These are phyloP conservation scores for Pao palembangensis DNA, from an alignment of 2,113 vertebrate genomes.

Conservation along the genomic window DNA sequence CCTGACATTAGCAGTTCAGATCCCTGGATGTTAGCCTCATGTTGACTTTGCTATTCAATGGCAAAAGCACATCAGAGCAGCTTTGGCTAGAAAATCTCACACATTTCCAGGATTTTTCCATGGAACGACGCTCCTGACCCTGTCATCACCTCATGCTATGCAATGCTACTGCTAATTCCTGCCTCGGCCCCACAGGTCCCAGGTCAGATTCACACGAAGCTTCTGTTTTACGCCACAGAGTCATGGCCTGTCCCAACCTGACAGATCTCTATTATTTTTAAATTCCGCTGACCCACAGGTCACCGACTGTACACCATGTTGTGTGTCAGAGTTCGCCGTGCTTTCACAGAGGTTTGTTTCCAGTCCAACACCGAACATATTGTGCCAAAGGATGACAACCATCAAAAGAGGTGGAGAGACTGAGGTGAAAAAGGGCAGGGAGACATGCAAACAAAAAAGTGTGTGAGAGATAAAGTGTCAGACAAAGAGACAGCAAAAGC, in stretches of 20 bases:
- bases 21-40: too few species aligned
- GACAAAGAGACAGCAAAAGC: slow-evolving; percentile 52
- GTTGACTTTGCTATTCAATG: too few species aligned
- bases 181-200: slow-evolving; percentile 10
- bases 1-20: too few species aligned
- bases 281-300: slow-evolving; percentile 38
- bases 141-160: slow-evolving; percentile 16
- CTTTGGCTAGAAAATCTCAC: slow-evolving; percentile 15
- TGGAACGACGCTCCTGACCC: slow-evolving; percentile 19
- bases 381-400: slow-evolving; percentile 54
- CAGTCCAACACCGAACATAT: slow-evolving; percentile 32
- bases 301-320: slow-evolving; percentile 45
- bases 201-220: slow-evolving; percentile 53
- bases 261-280: slow-evolving; percentile 20
- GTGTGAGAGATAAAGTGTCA: slow-evolving; percentile 53
- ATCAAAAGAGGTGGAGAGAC: slow-evolving; percentile 53
- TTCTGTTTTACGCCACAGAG: slow-evolving; percentile 62
- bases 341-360: slow-evolving; percentile 50
- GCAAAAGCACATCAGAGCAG: too few species aligned
- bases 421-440: slow-evolving; percentile 59
- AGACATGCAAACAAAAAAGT: slow-evolving; percentile 60
- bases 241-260: slow-evolving; percentile 30
- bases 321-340: slow-evolving; percentile 10
- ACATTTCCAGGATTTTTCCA: slow-evolving; percentile 4
- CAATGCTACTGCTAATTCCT: slow-evolving; percentile 33